A percentile compares a stretch with the other conserved stretches of the same genome.
Conservation (phyloP, 1,140 invertebrate genomes). For the Drosophila lowei region DNA sequence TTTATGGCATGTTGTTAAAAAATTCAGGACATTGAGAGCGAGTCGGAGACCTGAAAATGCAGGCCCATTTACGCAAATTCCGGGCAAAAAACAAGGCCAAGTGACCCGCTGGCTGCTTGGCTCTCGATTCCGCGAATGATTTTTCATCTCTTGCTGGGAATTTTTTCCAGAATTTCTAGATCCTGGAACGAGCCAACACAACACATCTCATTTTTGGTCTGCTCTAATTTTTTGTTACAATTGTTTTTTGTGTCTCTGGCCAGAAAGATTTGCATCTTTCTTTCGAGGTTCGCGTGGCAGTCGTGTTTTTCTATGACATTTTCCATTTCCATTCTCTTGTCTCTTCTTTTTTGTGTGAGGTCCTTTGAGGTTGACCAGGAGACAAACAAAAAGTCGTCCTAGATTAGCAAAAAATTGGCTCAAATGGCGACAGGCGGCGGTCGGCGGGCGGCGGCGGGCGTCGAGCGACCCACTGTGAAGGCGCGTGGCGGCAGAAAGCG, state of each 20-base stretch:
- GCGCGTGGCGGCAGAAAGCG: constrained; percentile 29
- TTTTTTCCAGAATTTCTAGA: constrained; percentile 41
- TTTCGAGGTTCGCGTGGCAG: constrained; percentile 29
- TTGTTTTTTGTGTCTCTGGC: constrained; percentile 44
- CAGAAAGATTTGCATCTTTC: constrained; percentile 35
- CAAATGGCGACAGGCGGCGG: constrained; percentile 9
- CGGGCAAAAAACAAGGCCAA: constrained; percentile 63
- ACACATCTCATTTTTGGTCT: constrained; percentile 16
- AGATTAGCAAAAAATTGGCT: constrained; percentile 57
- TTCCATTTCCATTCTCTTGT: not conserved
- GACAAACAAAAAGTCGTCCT: constrained; percentile 40
- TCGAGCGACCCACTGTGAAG: constrained; percentile 8
- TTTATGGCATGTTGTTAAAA: constrained; percentile 71
- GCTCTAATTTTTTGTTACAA: constrained; percentile 66
- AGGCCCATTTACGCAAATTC: constrained; percentile 51
- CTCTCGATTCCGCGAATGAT: constrained; percentile 48
- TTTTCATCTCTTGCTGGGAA: constrained; percentile 23
- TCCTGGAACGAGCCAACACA: constrained; percentile 14
- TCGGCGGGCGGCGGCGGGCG: not conserved
- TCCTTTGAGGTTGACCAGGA: constrained; percentile 45
- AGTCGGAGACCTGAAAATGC: not conserved
- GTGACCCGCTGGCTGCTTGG: constrained; percentile 7
- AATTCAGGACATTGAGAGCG: constrained; percentile 72
- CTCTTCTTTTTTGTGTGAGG: constrained; percentile 8
- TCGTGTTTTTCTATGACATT: not conserved